phyloP scores from a whole-genome alignment of 1,140 invertebrate genomes.

The Drosophila hydei region DNA sequence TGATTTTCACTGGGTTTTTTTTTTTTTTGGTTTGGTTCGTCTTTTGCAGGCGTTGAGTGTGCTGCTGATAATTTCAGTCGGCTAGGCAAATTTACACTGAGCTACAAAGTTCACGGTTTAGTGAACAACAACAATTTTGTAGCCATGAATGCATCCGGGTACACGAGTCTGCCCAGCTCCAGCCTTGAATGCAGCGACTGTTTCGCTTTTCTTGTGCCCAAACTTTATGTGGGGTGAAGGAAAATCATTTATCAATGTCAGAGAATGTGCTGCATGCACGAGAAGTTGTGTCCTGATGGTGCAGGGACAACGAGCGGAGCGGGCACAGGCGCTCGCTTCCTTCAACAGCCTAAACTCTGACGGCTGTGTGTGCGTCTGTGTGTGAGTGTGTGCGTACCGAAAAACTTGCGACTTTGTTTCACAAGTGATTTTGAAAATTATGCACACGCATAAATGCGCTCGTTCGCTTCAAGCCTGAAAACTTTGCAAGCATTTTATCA shows the following conservation, averaged over 20 bases:
- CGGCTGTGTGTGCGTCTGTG: not conserved
- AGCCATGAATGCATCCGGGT: conserved; percentile 68
- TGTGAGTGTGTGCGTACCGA: conserved; percentile 5
- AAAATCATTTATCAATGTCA: conserved; percentile 82
- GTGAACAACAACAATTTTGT: conserved; percentile 77
- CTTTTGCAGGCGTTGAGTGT: conserved; percentile 49
- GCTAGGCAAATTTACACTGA: conserved; percentile 50
- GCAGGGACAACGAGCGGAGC: not conserved
- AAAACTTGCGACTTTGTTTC: conserved; percentile 79
- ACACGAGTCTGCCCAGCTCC: not conserved
- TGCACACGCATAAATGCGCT: conserved; percentile 78
- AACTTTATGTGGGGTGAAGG: conserved; percentile 54
- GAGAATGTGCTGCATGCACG: conserved; percentile 77
- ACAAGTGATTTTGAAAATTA: conserved; percentile 78
- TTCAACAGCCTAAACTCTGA: conserved; percentile 24
- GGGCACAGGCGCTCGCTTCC: conserved; percentile 6
- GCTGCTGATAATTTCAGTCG: conserved; percentile 57
- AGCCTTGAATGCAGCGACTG: conserved; percentile 27
- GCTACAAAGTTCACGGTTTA: conserved; percentile 71
- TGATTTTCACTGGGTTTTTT: conserved; percentile 51
- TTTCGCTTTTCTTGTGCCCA: conserved; percentile 66
- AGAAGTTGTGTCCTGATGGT: conserved; percentile 44
- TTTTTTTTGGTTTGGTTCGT: conserved; percentile 26
- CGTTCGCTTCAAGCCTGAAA: conserved; percentile 46
- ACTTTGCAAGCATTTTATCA: conserved; percentile 52